Conservation (phyloP, 92 coral and sea anemone genomes). For the Heliopora coerulea region DNA sequence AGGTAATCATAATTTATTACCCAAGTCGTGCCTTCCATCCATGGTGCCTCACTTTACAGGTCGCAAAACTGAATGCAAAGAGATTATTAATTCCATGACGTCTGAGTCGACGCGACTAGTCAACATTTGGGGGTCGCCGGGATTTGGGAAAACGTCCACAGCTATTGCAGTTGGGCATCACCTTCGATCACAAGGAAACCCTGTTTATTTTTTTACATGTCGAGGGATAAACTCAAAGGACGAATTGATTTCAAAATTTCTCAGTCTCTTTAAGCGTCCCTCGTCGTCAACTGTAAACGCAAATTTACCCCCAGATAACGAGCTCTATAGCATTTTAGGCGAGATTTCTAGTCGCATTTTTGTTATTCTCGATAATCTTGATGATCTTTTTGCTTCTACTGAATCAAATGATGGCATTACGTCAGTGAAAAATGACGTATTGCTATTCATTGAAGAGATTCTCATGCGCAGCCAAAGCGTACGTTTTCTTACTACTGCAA, state of each 20-base stretch:
- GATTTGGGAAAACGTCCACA: constrained; percentile 52
- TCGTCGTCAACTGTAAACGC: background rate
- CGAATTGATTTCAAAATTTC: constrained; percentile 35
- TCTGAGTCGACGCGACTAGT: constrained; percentile 32
- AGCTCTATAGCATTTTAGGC: constrained; percentile 18
- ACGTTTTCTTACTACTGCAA: constrained; percentile 25
- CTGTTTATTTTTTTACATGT: constrained; percentile 32
- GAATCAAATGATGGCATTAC: background rate
- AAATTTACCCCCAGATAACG: constrained; percentile 7
- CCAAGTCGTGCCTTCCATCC: constrained; percentile 21
- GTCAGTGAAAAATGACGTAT: constrained; percentile 19
- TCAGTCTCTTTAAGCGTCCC: constrained; percentile 1
- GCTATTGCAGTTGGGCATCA: constrained; percentile 36
- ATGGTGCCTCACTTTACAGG: constrained; percentile 39
- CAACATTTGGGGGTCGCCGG: constrained; percentile 52
- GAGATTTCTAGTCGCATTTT: background rate
- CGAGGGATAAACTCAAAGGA: constrained; percentile 34
- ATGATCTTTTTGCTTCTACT: constrained; percentile 30
- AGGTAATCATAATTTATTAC: background rate
- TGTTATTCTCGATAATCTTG: constrained; percentile 46
- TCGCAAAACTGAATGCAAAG: constrained; percentile 33
- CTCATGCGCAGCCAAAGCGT: constrained; percentile 8
- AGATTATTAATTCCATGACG: constrained; percentile 11
- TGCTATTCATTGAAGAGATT: constrained; percentile 24
- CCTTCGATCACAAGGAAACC: constrained; percentile 1